These are phyloP conservation scores for Coenobita brevimanus DNA, from an alignment of 1,140 invertebrate genomes.

Conservation along the genomic window DNA sequence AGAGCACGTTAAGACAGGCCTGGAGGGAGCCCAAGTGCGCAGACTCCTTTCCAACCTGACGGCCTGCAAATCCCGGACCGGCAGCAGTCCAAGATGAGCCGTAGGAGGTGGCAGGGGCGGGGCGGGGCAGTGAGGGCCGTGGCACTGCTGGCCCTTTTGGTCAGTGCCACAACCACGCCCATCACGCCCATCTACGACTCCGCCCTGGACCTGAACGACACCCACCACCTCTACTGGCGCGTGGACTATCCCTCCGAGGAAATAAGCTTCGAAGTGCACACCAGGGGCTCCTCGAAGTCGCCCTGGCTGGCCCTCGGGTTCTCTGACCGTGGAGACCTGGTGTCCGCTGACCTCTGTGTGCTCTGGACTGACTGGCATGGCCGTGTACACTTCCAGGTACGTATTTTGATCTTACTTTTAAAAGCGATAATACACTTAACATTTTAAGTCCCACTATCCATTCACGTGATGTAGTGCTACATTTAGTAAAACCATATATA, in stretches of 20 bases:
- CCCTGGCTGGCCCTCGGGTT: conserved; percentile 92
- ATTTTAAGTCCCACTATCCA: no score
- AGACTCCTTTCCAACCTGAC: no score
- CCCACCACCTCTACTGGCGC: conserved; percentile 48
- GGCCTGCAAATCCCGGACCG: no score
- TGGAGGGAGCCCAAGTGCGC: no score
- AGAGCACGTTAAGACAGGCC: no score
- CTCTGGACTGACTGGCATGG: conserved; percentile 83
- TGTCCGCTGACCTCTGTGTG: conserved; percentile 89
- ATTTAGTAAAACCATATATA: no score
- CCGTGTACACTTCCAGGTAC: conserved; percentile 81
- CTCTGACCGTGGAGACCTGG: conserved; percentile 87
- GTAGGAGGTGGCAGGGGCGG: no score
- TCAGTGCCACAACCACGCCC: neutral
- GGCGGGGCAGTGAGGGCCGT: neutral
- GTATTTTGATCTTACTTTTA: no score
- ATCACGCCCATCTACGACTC: conserved; percentile 40
- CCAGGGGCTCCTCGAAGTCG: neutral
- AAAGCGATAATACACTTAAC: no score
- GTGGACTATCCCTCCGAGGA: conserved; percentile 24
- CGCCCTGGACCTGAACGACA: conserved; percentile 48
- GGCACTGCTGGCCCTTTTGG: neutral
- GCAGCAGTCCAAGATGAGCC: no score
- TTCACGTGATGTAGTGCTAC: no score
- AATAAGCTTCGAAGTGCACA: conserved; percentile 50